Evolutionary conservation across 2,113 vertebrate species (phyloP), one percentile per base, ranked within the genome.

Genomic region (Campylorhamphus procurvoides): DNA sequence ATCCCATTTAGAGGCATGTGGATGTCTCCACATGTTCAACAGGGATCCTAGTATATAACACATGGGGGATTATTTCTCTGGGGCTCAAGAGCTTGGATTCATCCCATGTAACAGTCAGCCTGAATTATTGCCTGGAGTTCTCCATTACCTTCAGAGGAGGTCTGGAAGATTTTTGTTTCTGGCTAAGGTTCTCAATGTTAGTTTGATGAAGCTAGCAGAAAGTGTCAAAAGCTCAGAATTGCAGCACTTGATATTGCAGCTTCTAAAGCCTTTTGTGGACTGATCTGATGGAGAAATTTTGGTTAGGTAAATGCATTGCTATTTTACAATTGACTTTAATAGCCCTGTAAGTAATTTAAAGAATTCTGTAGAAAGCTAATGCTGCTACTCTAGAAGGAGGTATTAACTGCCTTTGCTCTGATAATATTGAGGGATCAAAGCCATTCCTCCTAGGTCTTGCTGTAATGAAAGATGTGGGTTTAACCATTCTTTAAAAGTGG

Each of bases 341-440:
- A 68, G 90, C 81, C 71, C 72, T 94, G 59, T 77, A 94, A 97
- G 82, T 93, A 33, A 94, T 93, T 90, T 87, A 88, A 97, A 96
- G 85, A 95, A 96, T 94, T 96, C 79, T 91, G 50, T 95, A 67
- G 87, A 96, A 84, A 96, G 87, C 72, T 90, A 94, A 92, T 91
- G 82, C 93, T 91, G 58, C 67, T 95, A 40, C 93, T 94, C 78
- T 93, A 90, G 94, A 92, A 94, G 80, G 39, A 78, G 67, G 35
- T 96, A 93, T 94, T 95, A 96, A 91, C 95, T 85, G 84, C 81
- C 91, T 94, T 94, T 94, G 50, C 93, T 96, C 68, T 0, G 2
- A 71, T 95, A 92, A 90, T 88, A 90, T 90, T 88, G 79, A 93
- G 52, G 79, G 87, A 96, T 97, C 92, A 97, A 96, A 96, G 92